Evolutionary conservation across 2,113 vertebrate genomes (phyloP).

Genomic region (Urocynchramus pylzowi): DNA sequence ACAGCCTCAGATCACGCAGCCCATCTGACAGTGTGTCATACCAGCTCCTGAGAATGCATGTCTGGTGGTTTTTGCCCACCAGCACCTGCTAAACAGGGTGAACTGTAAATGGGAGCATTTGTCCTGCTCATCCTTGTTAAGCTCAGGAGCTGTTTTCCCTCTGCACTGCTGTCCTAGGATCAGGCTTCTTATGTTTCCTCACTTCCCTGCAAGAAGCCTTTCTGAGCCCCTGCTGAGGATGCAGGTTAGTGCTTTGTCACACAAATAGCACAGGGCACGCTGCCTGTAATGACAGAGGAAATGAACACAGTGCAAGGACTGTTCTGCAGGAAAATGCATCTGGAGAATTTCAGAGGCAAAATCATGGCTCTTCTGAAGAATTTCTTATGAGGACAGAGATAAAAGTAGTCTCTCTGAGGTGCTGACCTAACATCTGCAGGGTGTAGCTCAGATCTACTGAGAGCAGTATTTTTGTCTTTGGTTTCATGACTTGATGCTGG

Average conservation of each 20-base stretch:
- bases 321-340: background rate
- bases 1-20: background rate
- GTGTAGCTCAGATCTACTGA: background rate
- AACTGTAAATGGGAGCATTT: background rate
- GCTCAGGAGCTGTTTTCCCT: background rate
- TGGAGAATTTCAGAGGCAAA: slow-evolving; percentile 4
- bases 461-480: background rate
- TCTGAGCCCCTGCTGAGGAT: background rate
- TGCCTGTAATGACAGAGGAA: background rate
- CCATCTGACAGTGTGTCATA: background rate
- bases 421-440: background rate
- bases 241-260: accelerated
- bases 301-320: background rate
- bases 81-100: background rate
- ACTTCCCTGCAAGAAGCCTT: background rate
- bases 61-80: background rate
- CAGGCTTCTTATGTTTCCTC: background rate
- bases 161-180: background rate
- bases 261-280: background rate
- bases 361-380: background rate
- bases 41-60: background rate
- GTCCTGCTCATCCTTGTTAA: background rate
- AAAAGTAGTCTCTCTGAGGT: background rate
- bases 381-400: background rate
- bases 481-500: background rate